Percentiles rank a stretch among this genome's conserved stretches.
Evolutionary conservation across 2,797 vertebrate species (phyloP).

Genomic region (Premnoplex brunnescens): DNA sequence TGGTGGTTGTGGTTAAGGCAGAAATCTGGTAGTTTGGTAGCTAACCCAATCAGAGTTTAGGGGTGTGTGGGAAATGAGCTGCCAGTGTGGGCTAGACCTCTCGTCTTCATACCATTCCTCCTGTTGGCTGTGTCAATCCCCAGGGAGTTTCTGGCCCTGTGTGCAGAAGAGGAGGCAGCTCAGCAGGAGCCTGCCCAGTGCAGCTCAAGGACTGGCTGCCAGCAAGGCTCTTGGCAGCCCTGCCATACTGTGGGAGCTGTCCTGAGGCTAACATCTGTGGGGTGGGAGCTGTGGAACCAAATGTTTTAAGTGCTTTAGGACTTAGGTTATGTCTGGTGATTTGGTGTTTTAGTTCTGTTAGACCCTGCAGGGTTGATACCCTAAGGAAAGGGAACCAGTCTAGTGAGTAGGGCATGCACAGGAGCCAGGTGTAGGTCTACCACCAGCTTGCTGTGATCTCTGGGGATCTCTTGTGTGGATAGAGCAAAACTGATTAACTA

Average conservation of each 20-base stretch:
- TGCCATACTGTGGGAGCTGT: not conserved
- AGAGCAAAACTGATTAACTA: not conserved
- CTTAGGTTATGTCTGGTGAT: not conserved
- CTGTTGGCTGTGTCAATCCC: not conserved
- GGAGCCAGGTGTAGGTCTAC: not conserved
- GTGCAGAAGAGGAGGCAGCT: not conserved
- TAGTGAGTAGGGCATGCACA: not conserved
- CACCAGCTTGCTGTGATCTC: not conserved
- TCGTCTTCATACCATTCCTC: not conserved
- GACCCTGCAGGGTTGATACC: not conserved
- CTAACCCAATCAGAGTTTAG: not conserved
- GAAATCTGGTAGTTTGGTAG: slow-evolving; percentile 12
- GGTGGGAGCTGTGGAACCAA: not conserved
- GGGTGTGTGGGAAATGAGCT: not conserved
- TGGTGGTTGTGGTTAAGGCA: slow-evolving; percentile 26
- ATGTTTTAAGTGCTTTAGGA: not conserved
- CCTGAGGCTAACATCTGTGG: not conserved
- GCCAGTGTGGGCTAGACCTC: not conserved
- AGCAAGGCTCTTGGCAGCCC: not conserved
- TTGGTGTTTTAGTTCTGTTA: not conserved
- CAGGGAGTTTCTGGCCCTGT: not conserved
- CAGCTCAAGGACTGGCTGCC: not conserved
- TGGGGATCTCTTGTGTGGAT: not conserved
- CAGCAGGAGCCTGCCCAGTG: not conserved
- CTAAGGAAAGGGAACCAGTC: not conserved